Percentiles rank a stretch among this genome's conserved stretches.
Conservation (phyloP, 2,888 invertebrate genomes). For the Polylopha cassiicola region DNA sequence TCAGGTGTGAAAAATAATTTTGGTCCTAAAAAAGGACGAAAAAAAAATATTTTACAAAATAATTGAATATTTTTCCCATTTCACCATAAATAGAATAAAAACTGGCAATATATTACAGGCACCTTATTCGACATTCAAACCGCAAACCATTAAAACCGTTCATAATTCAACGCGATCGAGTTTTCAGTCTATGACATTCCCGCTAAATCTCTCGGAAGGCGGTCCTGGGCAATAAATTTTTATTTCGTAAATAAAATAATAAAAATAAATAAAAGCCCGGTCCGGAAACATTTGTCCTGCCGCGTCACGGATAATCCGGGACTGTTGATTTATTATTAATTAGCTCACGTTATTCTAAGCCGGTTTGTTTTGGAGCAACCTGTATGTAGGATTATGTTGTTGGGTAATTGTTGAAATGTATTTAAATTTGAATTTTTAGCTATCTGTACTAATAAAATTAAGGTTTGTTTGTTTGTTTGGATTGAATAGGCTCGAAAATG, state of each 20-base stretch:
- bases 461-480: too few relatives aligned
- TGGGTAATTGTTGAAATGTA: too few relatives aligned
- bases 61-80: conserved; percentile 21
- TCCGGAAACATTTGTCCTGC: conserved; percentile 73
- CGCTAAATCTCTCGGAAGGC: conserved; percentile 75
- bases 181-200: conserved; percentile 70
- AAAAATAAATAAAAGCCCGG: conserved; percentile 67
- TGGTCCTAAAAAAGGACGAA: conserved; percentile 25
- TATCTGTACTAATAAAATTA: too few relatives aligned
- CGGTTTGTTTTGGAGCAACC: too few relatives aligned
- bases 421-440: too few relatives aligned
- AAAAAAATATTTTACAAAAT: conserved; percentile 20
- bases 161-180: conserved; percentile 70
- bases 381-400: too few relatives aligned
- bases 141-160: conserved; percentile 61
- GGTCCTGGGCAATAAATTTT: conserved; percentile 70
- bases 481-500: too few relatives aligned
- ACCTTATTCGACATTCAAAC: conserved; percentile 51
- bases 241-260: conserved; percentile 74
- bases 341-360: conserved; percentile 55
- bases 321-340: conserved; percentile 74
- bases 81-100: conserved; percentile 22
- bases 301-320: conserved; percentile 67
- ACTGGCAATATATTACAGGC: conserved; percentile 50
- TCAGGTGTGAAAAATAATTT: too few relatives aligned